Evolutionary conservation across 2,888 invertebrate species (phyloP).

Genomic region (Halocaridina rubra): DNA sequence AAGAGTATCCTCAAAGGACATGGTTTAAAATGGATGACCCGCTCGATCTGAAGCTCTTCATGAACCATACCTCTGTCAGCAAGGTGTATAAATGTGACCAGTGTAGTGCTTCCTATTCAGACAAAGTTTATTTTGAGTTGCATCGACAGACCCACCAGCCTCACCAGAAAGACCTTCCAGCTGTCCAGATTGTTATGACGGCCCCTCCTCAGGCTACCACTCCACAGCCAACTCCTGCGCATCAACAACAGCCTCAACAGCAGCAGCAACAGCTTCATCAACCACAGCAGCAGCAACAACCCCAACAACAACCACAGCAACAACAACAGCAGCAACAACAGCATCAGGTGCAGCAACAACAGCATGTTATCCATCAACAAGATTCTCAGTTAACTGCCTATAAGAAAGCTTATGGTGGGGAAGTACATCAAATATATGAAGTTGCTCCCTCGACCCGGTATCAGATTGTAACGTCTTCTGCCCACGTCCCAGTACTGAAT

Average conservation of each 20-base stretch:
- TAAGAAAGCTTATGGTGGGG: not conserved
- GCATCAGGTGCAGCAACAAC: not conserved
- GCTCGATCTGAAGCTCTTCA: constrained; percentile 40
- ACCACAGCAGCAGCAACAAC: not conserved
- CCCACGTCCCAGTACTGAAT: constrained; percentile 27
- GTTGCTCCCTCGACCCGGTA: constrained; percentile 30
- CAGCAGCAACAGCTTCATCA: not conserved
- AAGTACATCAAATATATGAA: constrained; percentile 47
- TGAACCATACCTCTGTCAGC: constrained; percentile 27
- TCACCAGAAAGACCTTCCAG: constrained; percentile 12
- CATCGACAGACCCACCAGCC: constrained; percentile 42
- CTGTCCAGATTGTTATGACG: constrained; percentile 45
- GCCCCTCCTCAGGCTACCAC: not conserved
- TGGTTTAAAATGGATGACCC: constrained; percentile 42
- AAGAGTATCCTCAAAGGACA: too few species aligned
- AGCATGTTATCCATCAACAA: not conserved
- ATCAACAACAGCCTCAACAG: constrained; percentile 26
- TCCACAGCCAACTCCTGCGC: constrained; percentile 31
- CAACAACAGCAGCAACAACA: not conserved
- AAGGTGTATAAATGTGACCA: constrained; percentile 43
- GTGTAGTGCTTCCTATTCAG: constrained; percentile 34
- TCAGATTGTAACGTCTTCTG: constrained; percentile 26
- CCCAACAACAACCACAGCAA: not conserved
- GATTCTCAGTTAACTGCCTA: not conserved
- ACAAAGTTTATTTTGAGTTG: constrained; percentile 34